Conservation (phyloP, 2,888 invertebrate species). For the Artemia sp. region DNA sequence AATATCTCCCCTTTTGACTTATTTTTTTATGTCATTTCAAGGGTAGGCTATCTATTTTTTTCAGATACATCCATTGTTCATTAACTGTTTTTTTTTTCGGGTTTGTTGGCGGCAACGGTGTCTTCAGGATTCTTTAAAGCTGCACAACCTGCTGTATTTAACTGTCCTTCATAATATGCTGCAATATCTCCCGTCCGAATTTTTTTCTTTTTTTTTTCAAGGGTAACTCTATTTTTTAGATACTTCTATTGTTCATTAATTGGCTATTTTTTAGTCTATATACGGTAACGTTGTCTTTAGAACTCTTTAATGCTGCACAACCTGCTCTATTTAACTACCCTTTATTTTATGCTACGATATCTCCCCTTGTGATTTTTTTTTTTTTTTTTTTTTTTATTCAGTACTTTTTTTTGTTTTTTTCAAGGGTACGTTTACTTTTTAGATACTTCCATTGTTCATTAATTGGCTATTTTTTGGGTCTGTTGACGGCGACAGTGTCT, state of each 20-base stretch:
- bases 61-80: slow-evolving; percentile 93
- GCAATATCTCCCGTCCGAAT: too few relatives aligned
- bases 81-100: slow-evolving; percentile 84
- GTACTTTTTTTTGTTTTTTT: too few relatives aligned
- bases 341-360: too few relatives aligned
- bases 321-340: slow-evolving; percentile 70
- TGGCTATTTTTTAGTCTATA: slow-evolving; percentile 86
- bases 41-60: not conserved
- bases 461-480: slow-evolving; percentile 87
- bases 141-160: slow-evolving; percentile 89
- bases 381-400: too few relatives aligned
- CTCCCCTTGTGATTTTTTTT: too few relatives aligned
- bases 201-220: too few relatives aligned
- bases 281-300: slow-evolving; percentile 91
- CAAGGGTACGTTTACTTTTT: slow-evolving; percentile 18
- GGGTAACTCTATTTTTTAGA: slow-evolving; percentile 35
- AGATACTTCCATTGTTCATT: slow-evolving; percentile 97
- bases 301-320: slow-evolving; percentile 95
- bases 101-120: slow-evolving; percentile 79
- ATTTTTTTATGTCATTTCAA: too few relatives aligned
- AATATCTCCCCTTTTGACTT: too few relatives aligned
- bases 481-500: slow-evolving; percentile 89
- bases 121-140: slow-evolving; percentile 95
- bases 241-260: slow-evolving; percentile 97
- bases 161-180: slow-evolving; percentile 32